These are phyloP conservation scores for Pocillopora grandis DNA, from an alignment of 92 coral and sea anemone species.

Conservation along the genomic window DNA sequence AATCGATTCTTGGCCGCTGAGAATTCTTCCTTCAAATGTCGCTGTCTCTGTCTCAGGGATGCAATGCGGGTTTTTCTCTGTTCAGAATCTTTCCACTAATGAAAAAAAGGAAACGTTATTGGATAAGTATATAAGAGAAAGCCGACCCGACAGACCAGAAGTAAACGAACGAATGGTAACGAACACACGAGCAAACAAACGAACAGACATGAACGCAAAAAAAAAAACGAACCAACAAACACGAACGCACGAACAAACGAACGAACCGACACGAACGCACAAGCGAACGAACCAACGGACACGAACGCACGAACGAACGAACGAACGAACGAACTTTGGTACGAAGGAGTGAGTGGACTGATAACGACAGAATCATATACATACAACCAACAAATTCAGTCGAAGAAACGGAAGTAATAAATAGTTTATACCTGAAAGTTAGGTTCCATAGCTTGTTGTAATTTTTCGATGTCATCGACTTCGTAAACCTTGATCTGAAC, in stretches of 20 bases:
- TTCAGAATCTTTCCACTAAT: slow-evolving; percentile 55
- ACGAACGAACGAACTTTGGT: background rate
- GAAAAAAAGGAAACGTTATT: background rate
- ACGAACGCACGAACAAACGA: background rate
- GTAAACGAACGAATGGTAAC: background rate
- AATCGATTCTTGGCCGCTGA: slow-evolving; percentile 77
- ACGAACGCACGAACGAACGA: background rate
- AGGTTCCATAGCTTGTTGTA: slow-evolving; percentile 54
- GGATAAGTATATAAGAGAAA: background rate
- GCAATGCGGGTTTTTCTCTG: slow-evolving; percentile 60
- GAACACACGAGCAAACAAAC: background rate
- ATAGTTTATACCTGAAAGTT: slow-evolving; percentile 48
- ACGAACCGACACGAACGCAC: background rate
- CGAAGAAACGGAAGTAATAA: background rate
- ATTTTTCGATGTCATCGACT: slow-evolving; percentile 82
- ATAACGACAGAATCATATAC: background rate
- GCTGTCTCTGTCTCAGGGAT: slow-evolving; percentile 74
- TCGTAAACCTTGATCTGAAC: slow-evolving; percentile 83
- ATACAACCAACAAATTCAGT: background rate
- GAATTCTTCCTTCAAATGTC: slow-evolving; percentile 74
- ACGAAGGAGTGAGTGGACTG: background rate
- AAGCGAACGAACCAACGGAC: background rate
- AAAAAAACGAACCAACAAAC: too few species aligned
- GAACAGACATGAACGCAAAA: background rate
- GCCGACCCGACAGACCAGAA: background rate